Evolutionary conservation across 2,113 vertebrate species (phyloP), one percentile per base, ranked within the genome.

Genomic region (Oncorhynchus gorbuscha): DNA sequence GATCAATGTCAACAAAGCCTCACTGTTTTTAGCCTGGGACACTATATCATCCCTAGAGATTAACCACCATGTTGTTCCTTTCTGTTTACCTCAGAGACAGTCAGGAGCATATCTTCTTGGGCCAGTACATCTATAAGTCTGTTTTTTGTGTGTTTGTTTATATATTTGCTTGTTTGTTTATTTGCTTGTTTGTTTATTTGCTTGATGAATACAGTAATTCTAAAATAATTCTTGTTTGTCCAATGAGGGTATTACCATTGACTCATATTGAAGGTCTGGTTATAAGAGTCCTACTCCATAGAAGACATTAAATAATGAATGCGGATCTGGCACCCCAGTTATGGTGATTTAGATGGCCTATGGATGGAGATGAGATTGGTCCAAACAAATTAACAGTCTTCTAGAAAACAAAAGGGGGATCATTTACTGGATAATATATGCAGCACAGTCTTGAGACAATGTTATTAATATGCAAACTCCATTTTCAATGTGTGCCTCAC

Each of bases 381-480:
- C 61, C 35, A 76, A 73, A 77, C 62, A 74, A 77, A 80, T 77
- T 61, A 71, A 69, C 18, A 73, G 76, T 82, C 78, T 77, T 71
- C 45, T 51, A 75, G 69, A 74, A 77, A 86, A 86, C 77, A 82
- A 79, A 85, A 76, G 70, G 45, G 24, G 3, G 26, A 80, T 79
- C 73, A 81, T 86, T 86, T 84, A 79, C 72, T 72, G 80, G 55
- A 69, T 82, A 82, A 84, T 84, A 74, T 81, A 84, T 76, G 74
- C 69, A 30, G 8, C 65, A 35, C 73, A 81, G 69, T 80, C 72
- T 76, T 55, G 62, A 62, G 66, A 76, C 80, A 83, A 66, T 66
- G 75, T 80, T 78, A 83, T 87, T 81, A 80, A 76, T 76, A 84
- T 79, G 76, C 79, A 84, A 61, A 65, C 13, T 66, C 28, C 69